phyloP scores from a whole-genome alignment of 2,888 invertebrate species.

The Tricholauxania praeusta region DNA sequence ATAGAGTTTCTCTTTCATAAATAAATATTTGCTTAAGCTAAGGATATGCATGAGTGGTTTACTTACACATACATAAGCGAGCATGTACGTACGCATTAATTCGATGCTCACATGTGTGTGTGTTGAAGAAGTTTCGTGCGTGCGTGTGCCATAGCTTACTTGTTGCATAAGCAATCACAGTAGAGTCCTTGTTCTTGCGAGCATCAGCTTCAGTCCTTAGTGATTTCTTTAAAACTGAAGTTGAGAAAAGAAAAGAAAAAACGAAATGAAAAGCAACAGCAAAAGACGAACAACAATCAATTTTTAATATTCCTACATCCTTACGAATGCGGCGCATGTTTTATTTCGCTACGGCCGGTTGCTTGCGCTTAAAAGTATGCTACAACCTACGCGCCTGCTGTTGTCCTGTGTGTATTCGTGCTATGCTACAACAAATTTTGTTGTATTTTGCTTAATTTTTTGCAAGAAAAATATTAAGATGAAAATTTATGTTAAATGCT shows the following conservation, averaged over 20 bases:
- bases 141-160: background rate
- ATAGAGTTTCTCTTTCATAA: background rate
- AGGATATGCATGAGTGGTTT: background rate
- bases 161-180: background rate
- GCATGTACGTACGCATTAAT: too few relatives aligned
- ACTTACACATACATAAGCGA: too few relatives aligned
- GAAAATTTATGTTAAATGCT: background rate
- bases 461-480: too few relatives aligned
- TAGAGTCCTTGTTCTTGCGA: background rate
- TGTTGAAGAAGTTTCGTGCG: background rate
- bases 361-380: too few relatives aligned
- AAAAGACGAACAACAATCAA: background rate
- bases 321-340: background rate
- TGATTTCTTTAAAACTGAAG: too few relatives aligned
- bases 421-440: too few relatives aligned
- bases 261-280: background rate
- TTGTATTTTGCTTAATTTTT: too few relatives aligned
- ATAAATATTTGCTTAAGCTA: slow-evolving; percentile 8
- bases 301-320: slow-evolving; percentile 4
- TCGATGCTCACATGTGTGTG: too few relatives aligned
- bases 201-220: too few relatives aligned
- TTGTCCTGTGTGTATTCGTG: background rate
- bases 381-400: background rate
- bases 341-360: too few relatives aligned
- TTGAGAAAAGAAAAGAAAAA: background rate